Percentiles rank a stretch among this genome's conserved stretches.
Conservation (phyloP, 2,888 invertebrate genomes). For the Pyrochroa serraticornis region DNA sequence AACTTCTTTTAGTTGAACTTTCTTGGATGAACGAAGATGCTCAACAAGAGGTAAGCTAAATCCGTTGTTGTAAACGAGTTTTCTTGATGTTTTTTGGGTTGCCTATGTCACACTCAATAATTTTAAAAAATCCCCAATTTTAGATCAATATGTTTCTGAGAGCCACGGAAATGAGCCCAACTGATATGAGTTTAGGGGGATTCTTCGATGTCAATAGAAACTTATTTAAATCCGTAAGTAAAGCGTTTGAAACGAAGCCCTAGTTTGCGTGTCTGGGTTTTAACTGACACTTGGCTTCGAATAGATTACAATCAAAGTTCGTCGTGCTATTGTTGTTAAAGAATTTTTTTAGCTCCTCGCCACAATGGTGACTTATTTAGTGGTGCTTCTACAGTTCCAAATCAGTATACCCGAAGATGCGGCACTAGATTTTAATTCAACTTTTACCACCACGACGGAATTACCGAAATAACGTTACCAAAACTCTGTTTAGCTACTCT, state of each 20-base stretch:
- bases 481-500: not conserved
- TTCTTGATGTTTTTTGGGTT: not conserved
- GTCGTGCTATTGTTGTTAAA: not conserved
- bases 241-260: not conserved
- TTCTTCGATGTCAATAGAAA: slow-evolving; percentile 76
- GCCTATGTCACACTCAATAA: not conserved
- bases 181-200: slow-evolving; percentile 74
- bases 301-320: not conserved
- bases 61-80: too few relatives aligned
- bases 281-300: not conserved
- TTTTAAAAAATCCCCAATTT: too few relatives aligned
- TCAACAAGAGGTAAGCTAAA: slow-evolving; percentile 66
- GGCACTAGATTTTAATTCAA: not conserved
- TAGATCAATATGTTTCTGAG: slow-evolving; percentile 75
- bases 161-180: slow-evolving; percentile 79
- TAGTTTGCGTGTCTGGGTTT: not conserved
- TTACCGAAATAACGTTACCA: slow-evolving; percentile 10
- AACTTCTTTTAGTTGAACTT: slow-evolving; percentile 72
- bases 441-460: slow-evolving; percentile 8
- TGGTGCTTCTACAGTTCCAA: slow-evolving; percentile 76
- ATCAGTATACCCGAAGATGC: slow-evolving; percentile 73
- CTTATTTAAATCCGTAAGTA: slow-evolving; percentile 72
- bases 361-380: slow-evolving; percentile 78
- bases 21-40: slow-evolving; percentile 80
- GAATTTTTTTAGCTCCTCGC: slow-evolving; percentile 66